Percentiles rank a stretch among this genome's conserved stretches.
phyloP scores from a whole-genome alignment of 1,140 invertebrate species.

The Plectrocnemia conspersa region DNA sequence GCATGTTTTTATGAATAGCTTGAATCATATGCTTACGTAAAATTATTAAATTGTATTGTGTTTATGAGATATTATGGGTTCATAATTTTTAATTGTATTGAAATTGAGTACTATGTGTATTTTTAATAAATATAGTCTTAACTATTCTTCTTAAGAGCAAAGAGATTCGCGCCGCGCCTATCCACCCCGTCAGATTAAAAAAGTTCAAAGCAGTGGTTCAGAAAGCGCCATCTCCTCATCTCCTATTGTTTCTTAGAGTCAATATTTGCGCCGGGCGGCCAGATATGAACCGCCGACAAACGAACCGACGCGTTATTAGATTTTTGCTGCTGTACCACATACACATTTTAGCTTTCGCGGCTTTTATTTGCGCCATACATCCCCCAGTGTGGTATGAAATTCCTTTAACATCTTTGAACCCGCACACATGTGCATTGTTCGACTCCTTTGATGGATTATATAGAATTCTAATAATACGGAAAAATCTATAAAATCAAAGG shows the following conservation, averaged over 20 bases:
- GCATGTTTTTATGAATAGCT: too few relatives aligned
- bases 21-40: too few relatives aligned
- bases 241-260: conserved; percentile 30
- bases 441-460: neutral
- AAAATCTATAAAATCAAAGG: neutral
- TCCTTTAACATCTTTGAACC: neutral
- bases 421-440: neutral
- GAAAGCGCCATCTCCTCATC: conserved; percentile 10
- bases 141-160: too few relatives aligned
- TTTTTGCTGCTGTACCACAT: conserved; percentile 26
- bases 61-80: too few relatives aligned
- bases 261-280: conserved; percentile 28
- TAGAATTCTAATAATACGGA: too few relatives aligned
- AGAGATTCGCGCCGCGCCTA: neutral
- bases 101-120: too few relatives aligned
- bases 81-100: too few relatives aligned
- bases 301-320: conserved; percentile 30
- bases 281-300: conserved; percentile 33
- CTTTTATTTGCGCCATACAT: conserved; percentile 23
- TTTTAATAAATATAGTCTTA: too few relatives aligned
- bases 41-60: too few relatives aligned
- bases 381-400: neutral
- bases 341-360: conserved; percentile 31
- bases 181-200: conserved; percentile 19
- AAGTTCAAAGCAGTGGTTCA: conserved; percentile 27